A percentile compares a stretch with the other conserved stretches of the same genome.
Evolutionary conservation across 2,113 vertebrate genomes (phyloP).

Genomic region (Aptenodytes patagonicus): DNA sequence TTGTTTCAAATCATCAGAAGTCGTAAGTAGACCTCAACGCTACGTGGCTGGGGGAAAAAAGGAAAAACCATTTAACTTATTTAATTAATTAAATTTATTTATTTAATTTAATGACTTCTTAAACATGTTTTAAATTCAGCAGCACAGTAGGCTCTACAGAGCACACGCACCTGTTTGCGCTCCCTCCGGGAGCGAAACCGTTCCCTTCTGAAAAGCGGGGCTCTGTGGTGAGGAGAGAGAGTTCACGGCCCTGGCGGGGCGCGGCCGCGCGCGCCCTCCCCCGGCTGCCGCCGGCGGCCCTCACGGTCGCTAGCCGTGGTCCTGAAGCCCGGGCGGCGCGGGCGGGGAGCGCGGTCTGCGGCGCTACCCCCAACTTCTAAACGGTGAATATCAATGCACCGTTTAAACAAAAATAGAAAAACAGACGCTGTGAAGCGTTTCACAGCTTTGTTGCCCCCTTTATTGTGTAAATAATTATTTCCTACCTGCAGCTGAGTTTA

Average conservation of each 20-base stretch:
- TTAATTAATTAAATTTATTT: too few relatives aligned
- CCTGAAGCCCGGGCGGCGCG: conserved; percentile 1
- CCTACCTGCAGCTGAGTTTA: background rate
- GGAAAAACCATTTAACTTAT: background rate
- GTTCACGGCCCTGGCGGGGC: too few relatives aligned
- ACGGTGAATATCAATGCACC: too few relatives aligned
- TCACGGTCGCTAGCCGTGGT: conserved; percentile 62
- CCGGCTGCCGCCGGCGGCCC: too few relatives aligned
- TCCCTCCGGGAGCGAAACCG: rapidly evolving
- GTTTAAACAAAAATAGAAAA: background rate
- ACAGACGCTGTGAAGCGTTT: background rate
- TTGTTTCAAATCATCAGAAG: background rate
- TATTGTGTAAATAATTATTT: background rate
- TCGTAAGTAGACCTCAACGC: rapidly evolving
- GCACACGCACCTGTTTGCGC: rapidly evolving
- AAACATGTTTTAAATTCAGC: rapidly evolving
- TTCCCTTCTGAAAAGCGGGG: too few relatives aligned
- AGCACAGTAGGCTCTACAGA: rapidly evolving
- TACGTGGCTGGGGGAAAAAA: background rate
- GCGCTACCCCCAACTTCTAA: rapidly evolving
- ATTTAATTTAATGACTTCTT: too few relatives aligned
- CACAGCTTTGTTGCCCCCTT: background rate
- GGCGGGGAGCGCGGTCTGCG: rapidly evolving
- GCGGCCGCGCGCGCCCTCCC: background rate
- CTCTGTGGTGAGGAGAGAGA: too few relatives aligned